A percentile compares a stretch with the other conserved stretches of the same genome.
phyloP scores from a whole-genome alignment of 2,113 vertebrate genomes.

The Heterocephalus glaber region DNA sequence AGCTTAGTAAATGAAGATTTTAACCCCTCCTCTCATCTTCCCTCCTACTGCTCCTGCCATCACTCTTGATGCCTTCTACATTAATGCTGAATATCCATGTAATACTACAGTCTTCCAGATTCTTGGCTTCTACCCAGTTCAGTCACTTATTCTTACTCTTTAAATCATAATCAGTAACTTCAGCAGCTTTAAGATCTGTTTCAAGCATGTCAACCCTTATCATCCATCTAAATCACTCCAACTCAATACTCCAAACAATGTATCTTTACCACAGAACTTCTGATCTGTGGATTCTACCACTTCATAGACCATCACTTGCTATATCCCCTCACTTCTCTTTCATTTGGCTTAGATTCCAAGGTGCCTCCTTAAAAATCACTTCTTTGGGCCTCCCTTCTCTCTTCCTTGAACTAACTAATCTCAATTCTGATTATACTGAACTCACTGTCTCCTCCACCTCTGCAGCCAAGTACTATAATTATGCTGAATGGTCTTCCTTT shows the following conservation, averaged over 20 bases:
- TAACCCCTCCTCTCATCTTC: neutral
- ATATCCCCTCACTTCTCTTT: neutral
- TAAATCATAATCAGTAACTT: constrained; percentile 3
- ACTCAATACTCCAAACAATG: neutral
- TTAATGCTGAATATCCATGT: neutral
- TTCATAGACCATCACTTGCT: neutral
- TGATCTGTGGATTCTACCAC: neutral
- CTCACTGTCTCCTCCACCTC: neutral
- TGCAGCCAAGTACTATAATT: neutral
- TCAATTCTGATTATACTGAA: constrained; percentile 21
- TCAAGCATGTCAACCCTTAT: neutral
- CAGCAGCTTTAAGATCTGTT: neutral
- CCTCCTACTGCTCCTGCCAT: neutral
- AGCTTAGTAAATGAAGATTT: neutral
- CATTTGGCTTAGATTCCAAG: neutral
- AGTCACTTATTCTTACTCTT: constrained; percentile 26
- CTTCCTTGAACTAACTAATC: neutral
- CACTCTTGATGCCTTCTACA: neutral
- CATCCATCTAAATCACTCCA: neutral
- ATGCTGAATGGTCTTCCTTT: neutral
- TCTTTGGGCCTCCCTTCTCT: neutral
- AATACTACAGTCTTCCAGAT: neutral
- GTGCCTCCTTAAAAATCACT: neutral
- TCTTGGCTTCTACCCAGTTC: neutral
- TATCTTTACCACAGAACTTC: neutral